These are phyloP conservation scores for Luidia sarsii DNA, from an alignment of 53 echinoderm and acorn worm genomes.

Conservation along the genomic window DNA sequence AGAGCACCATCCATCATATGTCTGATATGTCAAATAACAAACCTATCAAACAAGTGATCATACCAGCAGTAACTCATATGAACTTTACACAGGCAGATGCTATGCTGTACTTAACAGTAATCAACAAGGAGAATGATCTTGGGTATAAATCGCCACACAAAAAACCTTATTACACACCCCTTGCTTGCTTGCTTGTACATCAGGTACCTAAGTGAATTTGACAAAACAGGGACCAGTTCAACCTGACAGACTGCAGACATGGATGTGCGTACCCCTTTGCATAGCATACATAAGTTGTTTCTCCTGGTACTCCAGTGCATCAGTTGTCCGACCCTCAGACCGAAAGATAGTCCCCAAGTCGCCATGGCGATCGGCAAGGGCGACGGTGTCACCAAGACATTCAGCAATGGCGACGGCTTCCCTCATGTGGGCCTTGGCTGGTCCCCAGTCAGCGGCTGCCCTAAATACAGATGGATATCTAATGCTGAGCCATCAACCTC, in stretches of 20 bases:
- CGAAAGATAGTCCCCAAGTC: slow-evolving; percentile 52
- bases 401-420: slow-evolving; percentile 41
- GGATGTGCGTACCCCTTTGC: slow-evolving; percentile 2
- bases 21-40: no score
- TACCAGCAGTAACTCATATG: no score
- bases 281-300: slow-evolving; percentile 41
- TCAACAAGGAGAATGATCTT: no score
- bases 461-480: no score
- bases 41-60: no score
- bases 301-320: slow-evolving; percentile 37
- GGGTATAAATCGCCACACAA: background rate
- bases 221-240: no score
- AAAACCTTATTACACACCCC: background rate
- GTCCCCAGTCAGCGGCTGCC: slow-evolving; percentile 55
- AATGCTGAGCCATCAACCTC: no score
- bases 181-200: no score
- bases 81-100: no score
- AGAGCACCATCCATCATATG: no score
- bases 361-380: slow-evolving; percentile 52
- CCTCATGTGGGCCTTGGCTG: slow-evolving; percentile 42
- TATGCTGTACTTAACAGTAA: no score
- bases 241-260: background rate
- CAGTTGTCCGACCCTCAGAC: slow-evolving; percentile 48
- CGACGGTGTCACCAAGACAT: slow-evolving; percentile 22
- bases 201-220: no score